These are phyloP conservation scores for Trissonchulus latispiculum DNA, from an alignment of 2,888 invertebrate species.

Conservation along the genomic window DNA sequence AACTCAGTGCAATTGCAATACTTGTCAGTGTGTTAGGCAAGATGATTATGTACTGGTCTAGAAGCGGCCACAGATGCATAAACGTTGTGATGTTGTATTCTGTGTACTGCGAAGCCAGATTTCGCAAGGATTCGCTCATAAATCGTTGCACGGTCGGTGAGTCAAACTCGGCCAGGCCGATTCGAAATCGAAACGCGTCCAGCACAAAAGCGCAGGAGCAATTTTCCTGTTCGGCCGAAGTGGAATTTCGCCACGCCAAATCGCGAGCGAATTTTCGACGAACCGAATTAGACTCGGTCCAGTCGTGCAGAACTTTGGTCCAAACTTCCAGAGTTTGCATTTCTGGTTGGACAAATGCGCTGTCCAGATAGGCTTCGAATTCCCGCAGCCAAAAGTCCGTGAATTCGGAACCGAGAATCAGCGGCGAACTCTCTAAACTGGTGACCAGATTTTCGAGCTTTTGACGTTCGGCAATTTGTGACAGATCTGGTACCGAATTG, in stretches of 20 bases:
- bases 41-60: slow-evolving; percentile 54
- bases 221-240: no score
- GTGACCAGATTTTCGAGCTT: slow-evolving; percentile 3
- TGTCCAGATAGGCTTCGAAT: slow-evolving; percentile 8
- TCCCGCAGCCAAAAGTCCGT: slow-evolving; percentile 19
- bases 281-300: no score
- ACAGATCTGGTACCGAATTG: slow-evolving; percentile 36
- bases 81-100: slow-evolving; percentile 73
- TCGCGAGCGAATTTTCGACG: no score
- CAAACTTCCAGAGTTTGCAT: slow-evolving; percentile 36
- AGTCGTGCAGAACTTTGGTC: slow-evolving; percentile 33
- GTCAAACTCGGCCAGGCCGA: slow-evolving; percentile 23
- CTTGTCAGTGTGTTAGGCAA: no score
- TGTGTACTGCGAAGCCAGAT: slow-evolving; percentile 63
- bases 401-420: slow-evolving; percentile 16
- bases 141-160: slow-evolving; percentile 28
- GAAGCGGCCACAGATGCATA: slow-evolving; percentile 89
- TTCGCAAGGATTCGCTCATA: slow-evolving; percentile 50
- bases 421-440: slow-evolving; percentile 15
- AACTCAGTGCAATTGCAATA: no score
- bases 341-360: background rate
- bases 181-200: slow-evolving; percentile 20
- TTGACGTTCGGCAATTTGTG: slow-evolving; percentile 26
- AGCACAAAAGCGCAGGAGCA: background rate
- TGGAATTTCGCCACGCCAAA: no score